Evolutionary conservation across 2,113 vertebrate species (phyloP), one percentile per base, ranked within the genome.

Genomic region (Tor tambroides): DNA sequence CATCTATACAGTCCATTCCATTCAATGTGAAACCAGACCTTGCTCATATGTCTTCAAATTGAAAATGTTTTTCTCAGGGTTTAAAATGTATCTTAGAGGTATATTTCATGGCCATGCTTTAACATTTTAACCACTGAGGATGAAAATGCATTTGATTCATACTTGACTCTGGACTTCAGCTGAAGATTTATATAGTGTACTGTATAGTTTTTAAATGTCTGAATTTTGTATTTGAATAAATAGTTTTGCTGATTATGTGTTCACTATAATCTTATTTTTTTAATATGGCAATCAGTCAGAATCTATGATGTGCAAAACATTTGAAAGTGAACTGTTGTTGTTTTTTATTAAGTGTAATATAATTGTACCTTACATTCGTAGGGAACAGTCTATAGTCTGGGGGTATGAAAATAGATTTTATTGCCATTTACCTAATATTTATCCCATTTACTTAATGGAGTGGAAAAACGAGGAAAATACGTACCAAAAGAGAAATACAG

Each of bases 341-440:
- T 12, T 14, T 3, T 49, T 49, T 49, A 49, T 51, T 17, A 17
- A 51, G 46, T 8, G 10, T 54, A 10, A 54, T 11, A 51, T 9
- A 77, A 30, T 19, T 77, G 26, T 51, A 51, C 17, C 0, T 30
- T 3, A 56, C 30, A 11, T 54, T 56, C 69, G 28, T 32, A 86
- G 67, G 41, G 51, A 74, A 69, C 38, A 59, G 49, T 32, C 77
- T 74, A 30, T 30, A 67, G 61, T 26, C 54, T 87, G 26, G 43
- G 38, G 54, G 72, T 83, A 87, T 83, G 84, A 88, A 88, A 88
- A 88, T 65, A 88, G 76, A 87, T 85, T 85, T 85, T 85, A 88
- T 88, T 86, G 30, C 38, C 72, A 69, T 0, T n/a, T 26, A 38
- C 30, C 76, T 80, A 51, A 72, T 54, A 41, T 75, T 46, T 15